Percentiles rank a stretch among this genome's conserved stretches.
phyloP scores from a whole-genome alignment of 2,888 invertebrate species.

The Rhogogaster chlorosoma region DNA sequence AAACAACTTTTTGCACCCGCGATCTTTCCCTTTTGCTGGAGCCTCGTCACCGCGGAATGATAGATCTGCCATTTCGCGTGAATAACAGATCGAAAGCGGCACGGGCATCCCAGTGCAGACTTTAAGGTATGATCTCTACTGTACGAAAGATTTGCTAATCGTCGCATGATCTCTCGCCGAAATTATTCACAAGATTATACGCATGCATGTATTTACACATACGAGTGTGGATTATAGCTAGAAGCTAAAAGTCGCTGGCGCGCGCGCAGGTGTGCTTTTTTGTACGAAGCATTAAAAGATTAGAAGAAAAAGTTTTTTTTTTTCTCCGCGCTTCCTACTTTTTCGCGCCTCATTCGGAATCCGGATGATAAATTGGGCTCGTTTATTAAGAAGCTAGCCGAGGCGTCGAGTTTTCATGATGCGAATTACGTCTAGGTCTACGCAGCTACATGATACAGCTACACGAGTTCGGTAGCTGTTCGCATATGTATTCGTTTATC shows the following conservation, averaged over 20 bases:
- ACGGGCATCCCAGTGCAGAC: background rate
- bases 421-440: background rate
- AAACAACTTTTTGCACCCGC: slow-evolving; percentile 33
- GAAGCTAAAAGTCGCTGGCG: background rate
- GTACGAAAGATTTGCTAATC: background rate
- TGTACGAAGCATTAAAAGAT: slow-evolving; percentile 44
- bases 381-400: background rate
- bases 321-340: slow-evolving; percentile 30
- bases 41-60: slow-evolving; percentile 10
- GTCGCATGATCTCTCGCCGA: background rate
- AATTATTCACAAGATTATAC: too few species aligned
- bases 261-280: slow-evolving; percentile 22
- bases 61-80: slow-evolving; percentile 33
- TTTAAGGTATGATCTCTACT: background rate
- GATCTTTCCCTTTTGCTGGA: slow-evolving; percentile 10
- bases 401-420: slow-evolving; percentile 7
- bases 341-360: slow-evolving; percentile 28
- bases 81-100: slow-evolving; percentile 30
- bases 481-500: background rate
- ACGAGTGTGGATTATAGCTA: background rate
- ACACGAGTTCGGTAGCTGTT: background rate
- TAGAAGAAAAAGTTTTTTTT: slow-evolving; percentile 8
- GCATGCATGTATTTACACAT: background rate
- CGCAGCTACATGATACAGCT: too few species aligned
- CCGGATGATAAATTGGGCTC: slow-evolving; percentile 48